Evolutionary conservation across 2,888 invertebrate species (phyloP).

Genomic region (Synanthedon tipuliformis): DNA sequence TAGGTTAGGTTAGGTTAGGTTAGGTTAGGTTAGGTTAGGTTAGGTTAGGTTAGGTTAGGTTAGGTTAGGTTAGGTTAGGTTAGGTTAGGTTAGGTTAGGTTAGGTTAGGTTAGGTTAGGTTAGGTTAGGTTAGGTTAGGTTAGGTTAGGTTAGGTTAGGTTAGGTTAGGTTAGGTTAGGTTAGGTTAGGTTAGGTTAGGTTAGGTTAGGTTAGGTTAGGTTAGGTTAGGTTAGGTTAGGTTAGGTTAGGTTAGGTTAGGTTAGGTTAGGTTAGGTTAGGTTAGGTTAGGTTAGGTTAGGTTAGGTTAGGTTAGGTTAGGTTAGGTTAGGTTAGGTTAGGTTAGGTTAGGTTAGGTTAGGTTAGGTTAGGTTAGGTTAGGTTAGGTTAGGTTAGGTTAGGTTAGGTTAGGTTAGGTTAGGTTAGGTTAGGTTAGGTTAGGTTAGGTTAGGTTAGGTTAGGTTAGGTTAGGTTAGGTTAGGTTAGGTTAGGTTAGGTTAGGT

Average conservation of each 20-base stretch:
- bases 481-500: slow-evolving; percentile 2
- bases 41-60: slow-evolving; percentile 1
- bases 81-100: slow-evolving; percentile 1
- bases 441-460: slow-evolving; percentile 2
- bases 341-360: slow-evolving; percentile 1
- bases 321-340: slow-evolving; percentile 1
- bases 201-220: slow-evolving; percentile 1
- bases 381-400: slow-evolving; percentile 1
- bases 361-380: slow-evolving; percentile 1
- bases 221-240: slow-evolving; percentile 1
- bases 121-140: slow-evolving; percentile 1
- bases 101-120: slow-evolving; percentile 1
- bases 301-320: slow-evolving; percentile 1
- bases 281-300: slow-evolving; percentile 1
- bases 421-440: slow-evolving; percentile 1
- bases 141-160: slow-evolving; percentile 1
- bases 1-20: slow-evolving; percentile 1
- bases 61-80: slow-evolving; percentile 1
- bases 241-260: slow-evolving; percentile 1
- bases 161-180: slow-evolving; percentile 1
- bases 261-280: slow-evolving; percentile 1
- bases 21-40: slow-evolving; percentile 1
- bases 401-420: slow-evolving; percentile 2
- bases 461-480: slow-evolving; percentile 2
- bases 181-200: slow-evolving; percentile 1